Base-by-base conservation (phyloP, 2,113 vertebrate species). In the Thymallus thymallus region DNA sequence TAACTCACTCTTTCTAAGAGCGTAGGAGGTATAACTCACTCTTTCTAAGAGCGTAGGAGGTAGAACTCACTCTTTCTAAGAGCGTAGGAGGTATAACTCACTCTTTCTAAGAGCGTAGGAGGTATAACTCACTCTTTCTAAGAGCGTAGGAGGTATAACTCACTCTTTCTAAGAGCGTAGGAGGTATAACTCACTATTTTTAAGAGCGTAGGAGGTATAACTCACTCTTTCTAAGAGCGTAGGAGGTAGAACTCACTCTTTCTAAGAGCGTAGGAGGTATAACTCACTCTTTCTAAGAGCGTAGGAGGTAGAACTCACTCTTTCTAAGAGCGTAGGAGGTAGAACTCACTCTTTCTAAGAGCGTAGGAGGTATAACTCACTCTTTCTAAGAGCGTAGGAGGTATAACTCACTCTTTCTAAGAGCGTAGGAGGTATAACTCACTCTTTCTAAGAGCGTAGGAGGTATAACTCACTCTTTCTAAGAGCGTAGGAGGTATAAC, bases 371-470 rank as follows among this genome's bases (percentile, higher is more conserved):
- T 10, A 10, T 41, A 41, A 87, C 96, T 97, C 87, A 98, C 97
- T 94, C 35, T 56, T 91, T 41, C 35, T 41, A 41, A 41, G 35
- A 9, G 9, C 7, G 9, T 41, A 41, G 35, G 7, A 41, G 9
- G 35, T 10, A 10, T 41, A 41, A 87, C 96, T 97, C 87, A 98
- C 97, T 94, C 35, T 56, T 91, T 41, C 35, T 41, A 41, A 41
- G 35, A 9, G 9, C 7, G 9, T 41, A 41, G 35, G 7, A 41
- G 9, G 35, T 10, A 10, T 41, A 41, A 87, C 96, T 97, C 87
- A 98, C 97, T 94, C 35, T 56, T 91, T 41, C 35, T 41, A 41
- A 41, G 35, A 9, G 9, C 7, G 9, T 41, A 41, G 35, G 7
- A 41, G 9, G 35, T 10, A 10, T 41, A 41, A 87, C 96, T 97